Evolutionary conservation across 2,797 vertebrate species (phyloP), one percentile per base, ranked within the genome.

Genomic region (Myotis planiceps): DNA sequence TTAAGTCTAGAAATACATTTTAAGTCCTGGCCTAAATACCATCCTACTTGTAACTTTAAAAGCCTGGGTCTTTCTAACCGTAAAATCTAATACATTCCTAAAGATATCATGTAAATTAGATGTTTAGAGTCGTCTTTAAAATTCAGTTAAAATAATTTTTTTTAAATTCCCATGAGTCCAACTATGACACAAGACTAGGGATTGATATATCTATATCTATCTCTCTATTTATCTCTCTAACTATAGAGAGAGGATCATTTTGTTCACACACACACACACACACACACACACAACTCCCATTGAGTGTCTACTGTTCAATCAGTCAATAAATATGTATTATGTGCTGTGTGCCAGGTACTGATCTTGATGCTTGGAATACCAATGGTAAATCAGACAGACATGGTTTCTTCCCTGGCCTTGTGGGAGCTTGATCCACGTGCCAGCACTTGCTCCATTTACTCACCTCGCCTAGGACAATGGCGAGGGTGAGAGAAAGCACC

Each of bases 1-100:
- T 86, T 74, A 91, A 81, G 16, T 82, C 81, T 65, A 92, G 32
- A 94, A 92, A 89, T 51, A n/a, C 18, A 92, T 84, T 82, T 95
- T 34, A 58, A 88, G 13, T 92, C 94, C 88, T 94, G 66, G 25
- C 79, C 71, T 95, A 90, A 55, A 89, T 69, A 51, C 9, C 53
- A 72, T 91, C 83, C 58, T 72, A 75, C 51, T 74, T 82, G 53
- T 63, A 82, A 81, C 49, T 93, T 88, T 49, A 95, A 95, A 88
- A 68, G 27, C 15, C 15, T 83, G 84, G 32, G 25, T 92, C 71
- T 69, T 94, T 81, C 37, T 63, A 84, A 66, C n/a, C 42, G 18
- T 92, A 79, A 96, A 92, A 76, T 85, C 75, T 91, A 75, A 60
- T 58, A 72, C 14, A 87, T 83, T 21, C 74, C 39, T 89, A 85